Evolutionary conservation across 2,113 vertebrate species (phyloP), one percentile per base, ranked within the genome.

Genomic region (Girardinichthys multiradiatus): DNA sequence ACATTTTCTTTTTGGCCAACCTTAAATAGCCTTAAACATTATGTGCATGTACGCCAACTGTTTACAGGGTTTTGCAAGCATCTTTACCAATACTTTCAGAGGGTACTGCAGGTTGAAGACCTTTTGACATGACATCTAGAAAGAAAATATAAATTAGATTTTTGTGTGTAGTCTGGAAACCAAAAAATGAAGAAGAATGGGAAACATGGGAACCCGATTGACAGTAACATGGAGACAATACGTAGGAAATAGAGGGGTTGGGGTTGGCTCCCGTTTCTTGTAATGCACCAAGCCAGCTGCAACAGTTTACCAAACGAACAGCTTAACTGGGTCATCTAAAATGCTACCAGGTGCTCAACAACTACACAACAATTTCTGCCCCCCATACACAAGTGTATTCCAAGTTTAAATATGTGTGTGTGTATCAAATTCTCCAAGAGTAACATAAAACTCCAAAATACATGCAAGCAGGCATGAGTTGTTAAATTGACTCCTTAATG

Each of bases 261-360:
- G 39, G 59, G 39, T 39, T 28, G 57, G 77, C 82, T 88, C 83
- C 85, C 77, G 70, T 84, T 89, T 84, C 73, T 83, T 79, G 77
- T 85, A 86, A 77, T 89, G 83, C 83, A 77, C 74, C 73, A 68
- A 81, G 79, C 82, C 92, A 93, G 90, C 90, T 91, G 91, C 86
- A 92, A 91, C 88, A 92, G 91, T 92, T 93, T 92, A 94, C 88
- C 84, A 91, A 91, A 83, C 85, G 87, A 92, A 88, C 89, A 91
- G 81, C 87, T 93, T 89, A 87, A 88, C 90, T 80, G 88, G 80
- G 76, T 83, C 68, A 76, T 86, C 83, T 82, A 92, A 92, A 93
- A 92, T 83, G 89, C 90, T 91, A 90, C 89, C 90, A 92, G 90
- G 84, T 90, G 67, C 84, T 90, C 84, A 82, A 76, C 85, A 86